These are phyloP conservation scores for Drosophila phalerata DNA, from an alignment of 2,888 invertebrate species.

Conservation along the genomic window DNA sequence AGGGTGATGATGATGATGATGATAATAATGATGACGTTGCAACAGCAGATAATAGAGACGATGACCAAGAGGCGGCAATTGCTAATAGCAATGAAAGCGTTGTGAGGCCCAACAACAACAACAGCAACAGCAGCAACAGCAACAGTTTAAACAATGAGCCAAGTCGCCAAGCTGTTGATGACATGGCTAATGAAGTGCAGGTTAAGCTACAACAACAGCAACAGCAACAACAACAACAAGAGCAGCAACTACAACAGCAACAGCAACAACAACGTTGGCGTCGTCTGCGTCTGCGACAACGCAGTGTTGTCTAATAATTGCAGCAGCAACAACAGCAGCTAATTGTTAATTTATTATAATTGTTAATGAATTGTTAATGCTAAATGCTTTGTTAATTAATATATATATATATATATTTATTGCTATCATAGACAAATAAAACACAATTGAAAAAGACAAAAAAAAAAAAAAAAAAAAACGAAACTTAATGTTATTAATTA, in stretches of 20 bases:
- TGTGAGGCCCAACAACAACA: conserved; percentile 17
- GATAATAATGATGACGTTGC: conserved; percentile 9
- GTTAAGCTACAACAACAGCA: conserved; percentile 22
- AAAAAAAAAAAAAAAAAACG: not conserved
- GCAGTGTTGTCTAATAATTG: conserved; percentile 40
- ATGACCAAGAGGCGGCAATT: conserved; percentile 45
- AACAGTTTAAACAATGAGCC: conserved; percentile 24
- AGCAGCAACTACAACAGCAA: conserved; percentile 17
- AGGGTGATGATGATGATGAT: conserved; percentile 6
- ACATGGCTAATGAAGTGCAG: conserved; percentile 33
- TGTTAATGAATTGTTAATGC: conserved; percentile 75
- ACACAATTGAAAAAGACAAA: not conserved
- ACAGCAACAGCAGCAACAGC: conserved; percentile 19
- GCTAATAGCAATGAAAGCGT: conserved; percentile 52
- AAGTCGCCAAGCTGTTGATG: conserved; percentile 48
- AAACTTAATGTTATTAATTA: conserved; percentile 54
- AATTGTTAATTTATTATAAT: conserved; percentile 60
- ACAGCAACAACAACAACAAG: conserved; percentile 22
- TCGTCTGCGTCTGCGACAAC: conserved; percentile 44
- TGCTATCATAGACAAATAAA: conserved; percentile 48
- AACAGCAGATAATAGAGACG: conserved; percentile 19
- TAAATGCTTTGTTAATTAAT: conserved; percentile 68
- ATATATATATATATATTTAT: conserved; percentile 68
- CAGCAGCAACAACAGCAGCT: conserved; percentile 20
- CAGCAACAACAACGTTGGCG: conserved; percentile 41